Evolutionary conservation across 2,113 vertebrate species (phyloP).

Genomic region (Nothoprocta pentlandii): DNA sequence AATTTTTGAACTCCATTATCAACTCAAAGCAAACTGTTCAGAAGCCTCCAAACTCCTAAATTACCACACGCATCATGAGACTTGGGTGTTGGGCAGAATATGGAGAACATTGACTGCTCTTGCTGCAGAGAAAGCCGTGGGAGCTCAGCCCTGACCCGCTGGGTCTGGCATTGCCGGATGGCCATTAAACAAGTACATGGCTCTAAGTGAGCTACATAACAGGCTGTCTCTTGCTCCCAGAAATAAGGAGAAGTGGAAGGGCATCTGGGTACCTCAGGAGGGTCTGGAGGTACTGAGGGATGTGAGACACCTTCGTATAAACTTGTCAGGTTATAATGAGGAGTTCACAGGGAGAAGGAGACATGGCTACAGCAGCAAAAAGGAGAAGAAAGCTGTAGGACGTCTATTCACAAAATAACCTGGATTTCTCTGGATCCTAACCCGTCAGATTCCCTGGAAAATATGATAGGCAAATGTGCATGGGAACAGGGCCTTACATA

Average conservation of each 20-base stretch:
- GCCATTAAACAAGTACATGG: background rate
- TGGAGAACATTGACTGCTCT: background rate
- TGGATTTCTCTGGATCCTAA: background rate
- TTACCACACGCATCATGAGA: background rate
- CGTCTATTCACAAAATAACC: background rate
- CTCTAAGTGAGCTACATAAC: background rate
- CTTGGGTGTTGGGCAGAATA: background rate
- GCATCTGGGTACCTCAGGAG: background rate
- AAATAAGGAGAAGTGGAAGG: background rate
- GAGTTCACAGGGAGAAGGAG: background rate
- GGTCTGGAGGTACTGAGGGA: background rate
- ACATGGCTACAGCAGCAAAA: background rate
- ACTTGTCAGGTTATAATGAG: background rate
- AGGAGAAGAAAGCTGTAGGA: background rate
- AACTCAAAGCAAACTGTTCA: background rate
- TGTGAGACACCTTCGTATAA: background rate
- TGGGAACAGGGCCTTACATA: background rate
- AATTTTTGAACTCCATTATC: background rate
- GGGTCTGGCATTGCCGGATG: background rate
- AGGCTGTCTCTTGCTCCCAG: background rate
- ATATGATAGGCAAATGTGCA: accelerated
- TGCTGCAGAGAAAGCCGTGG: background rate
- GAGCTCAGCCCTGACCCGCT: background rate
- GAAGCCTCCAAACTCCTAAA: background rate
- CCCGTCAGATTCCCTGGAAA: background rate